Conservation (phyloP, 1,140 invertebrate species). For the Chironomus tepperi region DNA sequence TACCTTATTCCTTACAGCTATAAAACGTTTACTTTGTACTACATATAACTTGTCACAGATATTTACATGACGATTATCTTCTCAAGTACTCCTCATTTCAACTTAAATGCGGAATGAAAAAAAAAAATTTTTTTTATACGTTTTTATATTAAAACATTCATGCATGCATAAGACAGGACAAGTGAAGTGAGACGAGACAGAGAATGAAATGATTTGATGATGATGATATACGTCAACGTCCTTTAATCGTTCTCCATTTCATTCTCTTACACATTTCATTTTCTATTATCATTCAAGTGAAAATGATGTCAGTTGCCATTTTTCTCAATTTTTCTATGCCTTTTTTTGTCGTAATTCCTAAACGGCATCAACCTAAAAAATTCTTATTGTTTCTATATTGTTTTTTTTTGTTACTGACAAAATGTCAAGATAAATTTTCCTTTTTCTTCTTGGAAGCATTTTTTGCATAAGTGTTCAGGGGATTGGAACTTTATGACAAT, state of each 20-base stretch:
- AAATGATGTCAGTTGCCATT: conserved; percentile 1
- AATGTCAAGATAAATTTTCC: background rate
- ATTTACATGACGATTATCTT: no score
- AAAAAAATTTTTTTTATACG: background rate
- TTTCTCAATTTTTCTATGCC: background rate
- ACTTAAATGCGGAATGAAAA: background rate
- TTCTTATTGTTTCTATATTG: background rate
- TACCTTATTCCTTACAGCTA: no score
- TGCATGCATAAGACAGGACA: conserved; percentile 2
- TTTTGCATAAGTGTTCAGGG: background rate
- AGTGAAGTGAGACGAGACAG: background rate
- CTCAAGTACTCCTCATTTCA: background rate
- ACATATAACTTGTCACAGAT: no score
- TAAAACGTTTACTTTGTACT: no score
- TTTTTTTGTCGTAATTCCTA: background rate
- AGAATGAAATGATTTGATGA: background rate
- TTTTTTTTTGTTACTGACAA: background rate
- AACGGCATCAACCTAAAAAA: background rate
- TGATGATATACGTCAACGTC: conserved; percentile 1
- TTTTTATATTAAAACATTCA: background rate
- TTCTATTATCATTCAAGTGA: conserved; percentile 7
- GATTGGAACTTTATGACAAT: no score
- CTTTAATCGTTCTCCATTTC: background rate
- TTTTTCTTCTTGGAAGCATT: background rate
- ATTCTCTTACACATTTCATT: background rate